Evolutionary conservation across 1,140 invertebrate species (phyloP), one percentile per base, ranked within the genome.

Genomic region (Trissolcus basalis): DNA sequence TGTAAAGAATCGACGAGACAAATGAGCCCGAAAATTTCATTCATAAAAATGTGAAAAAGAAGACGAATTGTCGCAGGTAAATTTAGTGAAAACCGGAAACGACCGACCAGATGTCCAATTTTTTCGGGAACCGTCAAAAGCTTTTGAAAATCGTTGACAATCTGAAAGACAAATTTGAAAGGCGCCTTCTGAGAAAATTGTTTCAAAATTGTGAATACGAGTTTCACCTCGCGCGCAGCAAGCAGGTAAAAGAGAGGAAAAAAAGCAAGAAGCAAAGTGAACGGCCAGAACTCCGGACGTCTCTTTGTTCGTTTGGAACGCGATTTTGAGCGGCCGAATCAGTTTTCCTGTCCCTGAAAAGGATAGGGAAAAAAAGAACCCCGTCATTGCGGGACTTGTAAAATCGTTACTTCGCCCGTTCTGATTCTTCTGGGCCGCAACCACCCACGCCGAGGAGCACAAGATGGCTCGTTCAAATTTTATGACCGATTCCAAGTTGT

Each of bases 391-490:
- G 19, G 6, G 19, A 27, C 19, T n/a, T n/a, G 19, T 27, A 27
- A 1, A 41, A 53, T 43, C 11, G 15, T 19, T 27, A 11, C 43
- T 55, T 12, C 39, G 15, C 1, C 6, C 19, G 19, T 1, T 27
- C 6, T 27, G 19, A 27, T 27, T 3, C n/a, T 3, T 27, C 2
- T 27, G 19, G 19, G 2, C 19, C 19, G 1, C 19, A 27, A 32
- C 59, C 59, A 51, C 50, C 53, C 50, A 70, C 50, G 67, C 45
- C 12, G n/a, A n/a, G n/a, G n/a, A n/a, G n/a, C n/a, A n/a, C n/a
- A n/a, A n/a, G n/a, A n/a, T n/a, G n/a, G n/a, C n/a, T n/a, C n/a
- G 56, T 61, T 67, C 56, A 50, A 67, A 67, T 67, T 74, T 65
- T 64, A 73, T 67, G 50, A 51, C 71, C 49, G 19, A 4, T 65